Conservation (phyloP, 2,888 invertebrate species). For the Abrostola triplasia region DNA sequence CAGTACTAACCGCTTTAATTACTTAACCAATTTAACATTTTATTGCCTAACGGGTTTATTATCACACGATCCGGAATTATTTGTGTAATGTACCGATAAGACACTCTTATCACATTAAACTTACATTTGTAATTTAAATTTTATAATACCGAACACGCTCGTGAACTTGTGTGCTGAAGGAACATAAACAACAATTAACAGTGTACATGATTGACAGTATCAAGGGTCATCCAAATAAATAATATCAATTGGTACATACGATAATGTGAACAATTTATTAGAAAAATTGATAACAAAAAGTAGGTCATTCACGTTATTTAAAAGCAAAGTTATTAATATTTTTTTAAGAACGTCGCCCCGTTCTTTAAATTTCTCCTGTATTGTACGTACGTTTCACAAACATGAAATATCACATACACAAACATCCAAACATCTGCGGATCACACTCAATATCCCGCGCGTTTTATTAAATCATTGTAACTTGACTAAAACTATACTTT, state of each 20-base stretch:
- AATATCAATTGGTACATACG: conserved; percentile 13
- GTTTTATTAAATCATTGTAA: too few species aligned
- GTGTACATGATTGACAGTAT: conserved; percentile 22
- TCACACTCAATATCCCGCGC: too few species aligned
- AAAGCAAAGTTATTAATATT: too few species aligned
- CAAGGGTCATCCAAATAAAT: conserved; percentile 25
- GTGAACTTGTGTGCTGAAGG: conserved; percentile 13
- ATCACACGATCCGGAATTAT: conserved; percentile 48
- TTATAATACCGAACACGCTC: conserved; percentile 11
- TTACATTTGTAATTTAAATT: conserved; percentile 50
- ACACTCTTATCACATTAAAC: conserved; percentile 33
- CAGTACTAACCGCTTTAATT: conserved; percentile 45
- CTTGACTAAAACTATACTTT: too few species aligned
- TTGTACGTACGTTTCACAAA: too few species aligned
- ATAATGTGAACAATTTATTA: conserved; percentile 21
- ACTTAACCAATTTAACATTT: conserved; percentile 54
- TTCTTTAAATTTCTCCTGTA: too few species aligned
- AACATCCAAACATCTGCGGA: too few species aligned
- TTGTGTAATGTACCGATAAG: conserved; percentile 49
- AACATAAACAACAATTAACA: conserved; percentile 11
- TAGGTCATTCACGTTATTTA: too few species aligned
- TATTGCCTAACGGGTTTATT: conserved; percentile 57
- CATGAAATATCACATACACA: too few species aligned
- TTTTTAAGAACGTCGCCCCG: too few species aligned
- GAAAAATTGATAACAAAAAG: background rate